Percentiles rank a stretch among this genome's conserved stretches.
Evolutionary conservation across 64 coral and sea anemone species (phyloP).

Genomic region (Exaiptasia diaphana): DNA sequence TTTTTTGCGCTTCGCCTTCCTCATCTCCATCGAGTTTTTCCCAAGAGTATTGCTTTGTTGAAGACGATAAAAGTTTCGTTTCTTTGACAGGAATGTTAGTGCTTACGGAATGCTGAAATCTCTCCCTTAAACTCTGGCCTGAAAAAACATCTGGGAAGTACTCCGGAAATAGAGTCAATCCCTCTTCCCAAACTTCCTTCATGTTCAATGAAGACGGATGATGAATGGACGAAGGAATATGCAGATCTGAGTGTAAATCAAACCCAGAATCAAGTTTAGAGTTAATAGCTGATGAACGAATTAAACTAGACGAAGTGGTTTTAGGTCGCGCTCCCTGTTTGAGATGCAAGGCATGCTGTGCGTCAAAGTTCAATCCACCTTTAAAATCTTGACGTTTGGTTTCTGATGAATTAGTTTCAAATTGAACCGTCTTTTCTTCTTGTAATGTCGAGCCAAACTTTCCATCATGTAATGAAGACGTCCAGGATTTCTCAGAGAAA

Average conservation of each 20-base stretch:
- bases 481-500: slow-evolving; percentile 2
- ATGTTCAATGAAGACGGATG: background rate
- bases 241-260: background rate
- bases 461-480: background rate
- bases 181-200: slow-evolving; percentile 10
- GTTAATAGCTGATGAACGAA: background rate
- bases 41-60: slow-evolving; percentile 15
- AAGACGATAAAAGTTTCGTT: slow-evolving; percentile 5
- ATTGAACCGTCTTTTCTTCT: background rate
- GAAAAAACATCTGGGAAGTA: slow-evolving; percentile 16
- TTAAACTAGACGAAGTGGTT: background rate
- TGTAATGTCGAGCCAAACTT: background rate
- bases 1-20: slow-evolving; percentile 5
- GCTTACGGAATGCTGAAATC: background rate
- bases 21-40: slow-evolving; percentile 18
- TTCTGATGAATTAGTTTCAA: slow-evolving; percentile 1
- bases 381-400: slow-evolving; percentile 6
- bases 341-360: background rate
- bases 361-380: background rate
- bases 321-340: slow-evolving; percentile 15
- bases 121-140: background rate
- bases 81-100: background rate
- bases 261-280: background rate
- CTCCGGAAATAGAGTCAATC: slow-evolving; percentile 16
- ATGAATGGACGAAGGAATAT: background rate